Evolutionary conservation across 2,888 invertebrate genomes (phyloP).

Genomic region (Epiblema foenella): DNA sequence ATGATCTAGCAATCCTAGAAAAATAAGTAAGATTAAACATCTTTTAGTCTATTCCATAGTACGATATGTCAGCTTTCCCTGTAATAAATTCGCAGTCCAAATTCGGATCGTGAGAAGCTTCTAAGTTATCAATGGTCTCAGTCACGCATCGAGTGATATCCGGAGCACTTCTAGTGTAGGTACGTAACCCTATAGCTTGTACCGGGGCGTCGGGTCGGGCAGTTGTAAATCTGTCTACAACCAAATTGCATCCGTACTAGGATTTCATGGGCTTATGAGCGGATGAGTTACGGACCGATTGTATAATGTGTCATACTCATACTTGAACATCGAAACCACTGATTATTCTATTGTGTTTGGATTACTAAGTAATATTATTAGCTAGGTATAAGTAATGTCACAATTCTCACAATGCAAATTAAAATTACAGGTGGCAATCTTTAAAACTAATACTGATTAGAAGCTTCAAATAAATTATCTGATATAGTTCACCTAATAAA

Average conservation of each 20-base stretch:
- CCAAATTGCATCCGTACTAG: constrained; percentile 66
- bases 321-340: background rate
- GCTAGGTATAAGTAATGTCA: too few species aligned
- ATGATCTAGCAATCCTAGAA: background rate
- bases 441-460: too few species aligned
- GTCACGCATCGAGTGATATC: constrained; percentile 35
- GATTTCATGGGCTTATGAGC: constrained; percentile 51
- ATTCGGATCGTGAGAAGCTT: constrained; percentile 41
- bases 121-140: constrained; percentile 30
- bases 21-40: too few species aligned
- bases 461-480: too few species aligned
- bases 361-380: too few species aligned
- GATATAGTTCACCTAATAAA: too few species aligned
- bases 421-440: too few species aligned
- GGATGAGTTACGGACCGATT: constrained; percentile 54
- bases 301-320: background rate
- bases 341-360: too few species aligned
- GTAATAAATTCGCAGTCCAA: constrained; percentile 34
- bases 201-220: constrained; percentile 30
- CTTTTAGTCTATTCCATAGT: background rate
- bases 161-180: constrained; percentile 49
- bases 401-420: too few species aligned
- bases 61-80: constrained; percentile 16
- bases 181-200: constrained; percentile 45
- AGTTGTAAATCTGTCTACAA: constrained; percentile 75